phyloP scores from a whole-genome alignment of 2,113 vertebrate species.

The Tetrax tetrax region DNA sequence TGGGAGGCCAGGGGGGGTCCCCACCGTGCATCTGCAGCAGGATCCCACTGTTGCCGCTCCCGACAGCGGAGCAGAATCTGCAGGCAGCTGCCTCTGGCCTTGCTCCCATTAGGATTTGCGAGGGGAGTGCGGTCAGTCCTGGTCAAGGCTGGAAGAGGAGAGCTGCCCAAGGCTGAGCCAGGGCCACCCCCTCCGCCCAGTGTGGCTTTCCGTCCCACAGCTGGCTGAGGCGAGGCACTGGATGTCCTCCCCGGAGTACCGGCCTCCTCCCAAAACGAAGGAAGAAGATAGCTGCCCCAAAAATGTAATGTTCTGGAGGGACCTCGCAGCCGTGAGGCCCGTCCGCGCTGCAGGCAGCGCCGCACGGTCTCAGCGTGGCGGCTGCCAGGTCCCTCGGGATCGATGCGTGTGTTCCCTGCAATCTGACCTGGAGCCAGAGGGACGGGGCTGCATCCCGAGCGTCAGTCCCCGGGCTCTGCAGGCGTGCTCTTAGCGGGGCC shows the following conservation, averaged over 20 bases:
- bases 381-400: neutral
- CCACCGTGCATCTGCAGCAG: neutral
- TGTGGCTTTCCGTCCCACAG: neutral
- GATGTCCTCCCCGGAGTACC: neutral
- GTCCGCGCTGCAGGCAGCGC: fast-evolving
- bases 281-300: neutral
- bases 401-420: neutral
- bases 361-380: neutral
- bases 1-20: neutral
- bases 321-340: neutral
- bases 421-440: neutral
- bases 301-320: neutral
- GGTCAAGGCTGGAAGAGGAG: neutral
- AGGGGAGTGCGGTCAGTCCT: neutral
- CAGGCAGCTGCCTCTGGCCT: neutral
- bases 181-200: neutral
- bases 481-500: neutral
- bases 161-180: neutral
- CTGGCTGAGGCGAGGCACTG: neutral
- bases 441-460: neutral
- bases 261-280: neutral
- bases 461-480: neutral
- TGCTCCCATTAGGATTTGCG: neutral
- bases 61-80: neutral
- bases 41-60: constrained; percentile 29